Base-by-base conservation (phyloP, 2,888 invertebrate species). In the Hipparchia sbordonii region DNA sequence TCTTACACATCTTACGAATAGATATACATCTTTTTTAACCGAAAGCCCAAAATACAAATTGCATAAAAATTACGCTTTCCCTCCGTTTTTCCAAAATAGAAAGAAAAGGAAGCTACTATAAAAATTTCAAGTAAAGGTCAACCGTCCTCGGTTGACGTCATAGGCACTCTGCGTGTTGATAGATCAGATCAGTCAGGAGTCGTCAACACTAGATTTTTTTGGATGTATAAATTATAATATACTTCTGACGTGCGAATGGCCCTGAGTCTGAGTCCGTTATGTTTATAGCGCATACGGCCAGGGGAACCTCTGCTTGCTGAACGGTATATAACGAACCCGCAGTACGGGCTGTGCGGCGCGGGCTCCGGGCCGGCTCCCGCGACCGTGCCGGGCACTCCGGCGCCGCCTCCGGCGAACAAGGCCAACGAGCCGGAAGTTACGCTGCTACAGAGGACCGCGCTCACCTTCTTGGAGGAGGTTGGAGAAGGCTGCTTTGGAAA, bases 401-500 rank as follows among this genome's bases (percentile, higher is more conserved):
- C 79, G 0, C 78, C 82, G 2, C 80, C 79, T 3, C 84, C 82
- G 68, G 66, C 84, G 2, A 86, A 87, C 63, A 89, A 90, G 72
- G 85, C 85, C 71, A 84, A 82, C 74, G 90, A 91, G 72, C 82
- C 86, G 2, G 88, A 87, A 70, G 95, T 97, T 12, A 95, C 95
- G 12, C 92, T 96, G 63, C 87, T 97, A 61, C 93, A 94, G 67
- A 92, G 96, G 67, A 96, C 96, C 75, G 95, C 95, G 2, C 93
- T 98, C 45, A 94, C 94, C 10, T 96, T 97, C 85, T 87, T 96
- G 5, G 95, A 96, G 81, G 97, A 97, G 82, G 96, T 98, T 69
- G 98, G 98, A 2, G 97, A 98, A 86, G 98, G 98, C 1, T 97
- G 97, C 82, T 98, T 97, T 82, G 98, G 98, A 51, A 97, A 97